Percentiles rank a stretch among this genome's conserved stretches.
These are phyloP conservation scores for Falco berigora DNA, from an alignment of 2,797 vertebrate genomes.

Conservation along the genomic window DNA sequence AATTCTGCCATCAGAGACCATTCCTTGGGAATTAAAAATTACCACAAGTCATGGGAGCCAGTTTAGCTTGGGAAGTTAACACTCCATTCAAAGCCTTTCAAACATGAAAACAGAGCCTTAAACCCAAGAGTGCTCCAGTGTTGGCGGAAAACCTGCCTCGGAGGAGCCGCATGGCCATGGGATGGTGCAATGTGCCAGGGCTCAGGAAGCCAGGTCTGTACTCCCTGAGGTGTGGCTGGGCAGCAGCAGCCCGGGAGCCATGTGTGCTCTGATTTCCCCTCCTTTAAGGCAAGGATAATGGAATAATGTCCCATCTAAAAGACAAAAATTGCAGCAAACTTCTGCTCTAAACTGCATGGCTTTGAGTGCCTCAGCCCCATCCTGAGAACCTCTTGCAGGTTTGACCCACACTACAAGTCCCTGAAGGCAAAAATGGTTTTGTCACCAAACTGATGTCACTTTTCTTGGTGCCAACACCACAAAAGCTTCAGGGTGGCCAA, in stretches of 20 bases:
- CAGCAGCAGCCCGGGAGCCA: background rate
- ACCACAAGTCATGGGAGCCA: background rate
- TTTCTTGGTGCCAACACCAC: background rate
- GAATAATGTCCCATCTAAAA: background rate
- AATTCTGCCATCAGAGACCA: background rate
- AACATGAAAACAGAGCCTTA: background rate
- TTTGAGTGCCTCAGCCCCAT: background rate
- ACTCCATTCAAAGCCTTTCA: background rate
- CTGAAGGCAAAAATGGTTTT: background rate
- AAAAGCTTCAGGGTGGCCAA: background rate
- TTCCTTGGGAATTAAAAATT: background rate
- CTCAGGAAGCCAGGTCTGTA: background rate
- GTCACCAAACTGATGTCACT: background rate
- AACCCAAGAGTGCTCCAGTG: background rate
- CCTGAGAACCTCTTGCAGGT: background rate
- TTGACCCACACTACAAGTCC: background rate
- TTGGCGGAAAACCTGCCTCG: background rate
- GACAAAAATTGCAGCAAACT: background rate
- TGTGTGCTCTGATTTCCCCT: background rate
- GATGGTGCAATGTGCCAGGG: background rate
- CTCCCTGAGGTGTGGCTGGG: background rate
- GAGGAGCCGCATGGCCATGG: accelerated
- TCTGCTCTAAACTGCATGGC: background rate
- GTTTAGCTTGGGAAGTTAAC: background rate
- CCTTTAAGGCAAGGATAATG: background rate